A percentile compares a stretch with the other conserved stretches of the same genome.
Conservation (phyloP, 2,888 invertebrate genomes). For the Thalpophila matura region DNA sequence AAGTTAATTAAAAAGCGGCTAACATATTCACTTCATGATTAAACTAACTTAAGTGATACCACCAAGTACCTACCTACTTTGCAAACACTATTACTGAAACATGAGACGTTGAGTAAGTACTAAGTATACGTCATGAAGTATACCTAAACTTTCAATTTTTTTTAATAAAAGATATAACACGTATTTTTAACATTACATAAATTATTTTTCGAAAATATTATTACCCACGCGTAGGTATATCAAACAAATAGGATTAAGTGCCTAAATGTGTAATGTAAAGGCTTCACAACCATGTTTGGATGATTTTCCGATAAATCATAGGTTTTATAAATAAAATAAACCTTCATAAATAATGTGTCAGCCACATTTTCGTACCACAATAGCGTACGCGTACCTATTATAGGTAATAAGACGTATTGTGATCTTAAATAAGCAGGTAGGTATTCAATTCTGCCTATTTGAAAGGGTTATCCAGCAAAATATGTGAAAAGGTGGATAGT, state of each 20-base stretch:
- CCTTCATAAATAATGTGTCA: neutral
- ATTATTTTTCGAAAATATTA: neutral
- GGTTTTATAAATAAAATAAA: conserved; percentile 1
- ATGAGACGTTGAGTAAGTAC: neutral
- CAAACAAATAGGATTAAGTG: neutral
- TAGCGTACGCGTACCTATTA: conserved; percentile 19
- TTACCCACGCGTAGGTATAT: too few species aligned
- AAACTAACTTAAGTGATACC: conserved; percentile 9
- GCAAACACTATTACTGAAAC: conserved; percentile 10
- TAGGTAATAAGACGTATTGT: conserved; percentile 46
- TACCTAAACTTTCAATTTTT: neutral
- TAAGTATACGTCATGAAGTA: too few species aligned
- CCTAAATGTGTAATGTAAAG: too few species aligned
- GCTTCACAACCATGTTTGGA: neutral
- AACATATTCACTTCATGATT: neutral
- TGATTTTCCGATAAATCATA: neutral
- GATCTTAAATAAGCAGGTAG: conserved; percentile 54
- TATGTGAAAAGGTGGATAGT: conserved; percentile 49
- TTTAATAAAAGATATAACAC: neutral
- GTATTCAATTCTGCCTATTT: conserved; percentile 53
- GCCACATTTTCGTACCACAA: conserved; percentile 23
- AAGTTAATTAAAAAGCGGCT: conserved; percentile 4
- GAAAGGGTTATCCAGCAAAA: conserved; percentile 51
- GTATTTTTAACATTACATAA: neutral
- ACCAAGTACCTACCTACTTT: conserved; percentile 18